phyloP scores from a whole-genome alignment of 2,888 invertebrate species.

The Seira musarum region DNA sequence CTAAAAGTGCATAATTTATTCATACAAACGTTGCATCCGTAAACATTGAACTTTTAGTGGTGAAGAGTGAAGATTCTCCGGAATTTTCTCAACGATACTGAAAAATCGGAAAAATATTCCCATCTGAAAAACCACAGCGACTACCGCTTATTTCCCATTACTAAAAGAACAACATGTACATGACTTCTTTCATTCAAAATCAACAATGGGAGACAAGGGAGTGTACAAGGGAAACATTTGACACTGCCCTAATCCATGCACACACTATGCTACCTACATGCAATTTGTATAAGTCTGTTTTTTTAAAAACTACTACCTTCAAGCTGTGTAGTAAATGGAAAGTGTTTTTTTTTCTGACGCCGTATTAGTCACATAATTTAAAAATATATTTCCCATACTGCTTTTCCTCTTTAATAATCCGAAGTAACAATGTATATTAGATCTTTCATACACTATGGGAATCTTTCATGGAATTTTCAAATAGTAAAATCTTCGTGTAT shows the following conservation, averaged over 20 bases:
- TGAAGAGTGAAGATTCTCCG: slow-evolving; percentile 61
- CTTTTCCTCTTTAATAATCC: slow-evolving; percentile 40
- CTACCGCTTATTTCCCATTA: slow-evolving; percentile 25
- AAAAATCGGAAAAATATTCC: slow-evolving; percentile 68
- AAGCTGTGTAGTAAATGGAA: slow-evolving; percentile 38
- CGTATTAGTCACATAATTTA: slow-evolving; percentile 36
- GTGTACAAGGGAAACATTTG: background rate
- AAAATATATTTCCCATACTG: slow-evolving; percentile 48
- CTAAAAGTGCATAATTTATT: no score
- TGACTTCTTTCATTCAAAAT: slow-evolving; percentile 5
- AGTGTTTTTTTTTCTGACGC: slow-evolving; percentile 31
- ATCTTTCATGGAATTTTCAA: slow-evolving; percentile 44
- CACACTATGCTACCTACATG: background rate
- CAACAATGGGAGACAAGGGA: background rate
- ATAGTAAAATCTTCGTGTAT: background rate
- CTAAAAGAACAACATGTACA: slow-evolving; percentile 7
- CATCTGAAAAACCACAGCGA: slow-evolving; percentile 55
- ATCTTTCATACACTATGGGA: slow-evolving; percentile 45
- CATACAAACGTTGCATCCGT: no score
- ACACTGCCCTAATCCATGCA: background rate
- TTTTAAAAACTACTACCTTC: no score
- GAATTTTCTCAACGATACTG: slow-evolving; percentile 67
- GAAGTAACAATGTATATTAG: no score
- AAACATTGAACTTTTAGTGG: no score
- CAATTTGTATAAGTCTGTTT: no score